Evolutionary conservation across 2,113 vertebrate species (phyloP).

Genomic region (Tonatia bakeri): DNA sequence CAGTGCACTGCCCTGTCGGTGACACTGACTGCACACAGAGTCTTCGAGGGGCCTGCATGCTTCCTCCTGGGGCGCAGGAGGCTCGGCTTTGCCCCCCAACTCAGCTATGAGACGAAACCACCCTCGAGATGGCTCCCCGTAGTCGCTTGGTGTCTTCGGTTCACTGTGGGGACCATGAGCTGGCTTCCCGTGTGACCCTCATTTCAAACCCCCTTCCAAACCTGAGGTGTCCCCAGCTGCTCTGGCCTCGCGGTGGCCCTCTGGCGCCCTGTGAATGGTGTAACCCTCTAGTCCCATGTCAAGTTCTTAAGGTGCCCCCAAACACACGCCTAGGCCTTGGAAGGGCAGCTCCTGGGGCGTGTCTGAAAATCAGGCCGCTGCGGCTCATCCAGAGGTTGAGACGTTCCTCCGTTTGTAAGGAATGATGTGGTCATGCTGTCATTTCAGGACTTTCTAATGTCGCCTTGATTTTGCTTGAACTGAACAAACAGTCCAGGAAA

Average conservation of each 20-base stretch:
- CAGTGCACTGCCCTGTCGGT: fast-evolving
- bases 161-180: fast-evolving
- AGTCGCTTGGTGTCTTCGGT: fast-evolving
- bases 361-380: neutral
- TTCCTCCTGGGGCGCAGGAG: neutral
- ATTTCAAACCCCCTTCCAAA: neutral
- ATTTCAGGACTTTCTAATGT: too few species aligned
- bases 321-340: fast-evolving
- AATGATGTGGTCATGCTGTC: fast-evolving
- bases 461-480: neutral
- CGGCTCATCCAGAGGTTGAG: fast-evolving
- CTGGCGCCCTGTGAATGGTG: fast-evolving
- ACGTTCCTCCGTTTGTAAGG: fast-evolving
- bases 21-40: neutral
- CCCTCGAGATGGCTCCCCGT: fast-evolving
- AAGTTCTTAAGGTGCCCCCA: neutral
- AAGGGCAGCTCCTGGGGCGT: fast-evolving
- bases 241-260: fast-evolving
- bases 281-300: fast-evolving
- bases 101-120: too few species aligned
- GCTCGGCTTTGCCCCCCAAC: neutral
- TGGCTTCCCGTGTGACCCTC: fast-evolving
- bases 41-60: neutral
- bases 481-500: neutral
- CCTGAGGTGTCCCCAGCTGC: too few species aligned